These are phyloP conservation scores for Chiridota heheva DNA, from an alignment of 35 echinoderm and acorn worm species.

Conservation along the genomic window DNA sequence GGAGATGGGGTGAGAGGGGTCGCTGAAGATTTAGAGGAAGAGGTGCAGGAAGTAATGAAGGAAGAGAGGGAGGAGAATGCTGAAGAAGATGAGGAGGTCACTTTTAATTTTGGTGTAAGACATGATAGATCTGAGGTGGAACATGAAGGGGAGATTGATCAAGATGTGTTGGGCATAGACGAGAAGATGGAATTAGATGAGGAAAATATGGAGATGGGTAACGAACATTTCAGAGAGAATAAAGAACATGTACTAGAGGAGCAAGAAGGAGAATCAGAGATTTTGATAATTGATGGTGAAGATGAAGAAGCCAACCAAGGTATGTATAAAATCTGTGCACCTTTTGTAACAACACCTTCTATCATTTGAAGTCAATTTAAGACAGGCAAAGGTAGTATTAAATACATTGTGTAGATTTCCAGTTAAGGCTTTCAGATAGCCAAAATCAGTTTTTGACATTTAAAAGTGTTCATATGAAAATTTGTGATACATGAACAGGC, in stretches of 20 bases:
- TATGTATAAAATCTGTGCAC: too few species aligned
- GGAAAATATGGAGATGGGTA: not conserved
- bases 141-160: not conserved
- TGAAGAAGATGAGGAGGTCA: slow-evolving; percentile 4
- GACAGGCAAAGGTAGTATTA: too few species aligned
- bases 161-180: too few species aligned
- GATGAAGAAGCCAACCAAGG: not conserved
- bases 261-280: not conserved
- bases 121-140: not conserved
- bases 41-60: not conserved
- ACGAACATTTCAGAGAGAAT: not conserved
- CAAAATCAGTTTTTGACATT: too few species aligned
- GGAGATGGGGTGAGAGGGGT: not conserved
- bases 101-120: slow-evolving; percentile 18
- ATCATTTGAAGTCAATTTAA: too few species aligned
- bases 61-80: not conserved
- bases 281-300: not conserved
- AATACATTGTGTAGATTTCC: too few species aligned
- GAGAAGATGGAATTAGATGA: too few species aligned
- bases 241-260: not conserved
- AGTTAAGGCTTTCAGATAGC: too few species aligned
- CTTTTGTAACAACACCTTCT: too few species aligned
- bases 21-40: not conserved
- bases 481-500: too few species aligned
- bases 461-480: too few species aligned